These are phyloP conservation scores for Myopa testacea DNA, from an alignment of 2,888 invertebrate species.

Conservation along the genomic window DNA sequence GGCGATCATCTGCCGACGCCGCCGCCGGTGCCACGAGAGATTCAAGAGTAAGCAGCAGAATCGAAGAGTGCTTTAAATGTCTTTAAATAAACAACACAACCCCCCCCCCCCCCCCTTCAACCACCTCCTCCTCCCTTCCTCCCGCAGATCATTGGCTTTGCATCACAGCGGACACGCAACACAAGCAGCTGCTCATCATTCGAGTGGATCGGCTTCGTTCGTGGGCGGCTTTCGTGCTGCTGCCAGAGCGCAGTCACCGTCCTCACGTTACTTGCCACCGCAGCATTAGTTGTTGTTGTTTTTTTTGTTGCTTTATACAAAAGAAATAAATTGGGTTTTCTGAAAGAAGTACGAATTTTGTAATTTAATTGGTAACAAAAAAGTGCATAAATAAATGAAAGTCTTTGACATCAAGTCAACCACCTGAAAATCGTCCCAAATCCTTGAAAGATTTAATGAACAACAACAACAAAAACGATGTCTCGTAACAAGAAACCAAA, in stretches of 20 bases:
- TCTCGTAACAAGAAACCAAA: too few relatives aligned
- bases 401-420: too few relatives aligned
- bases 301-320: not conserved
- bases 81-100: not conserved
- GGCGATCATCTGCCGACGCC: constrained; percentile 83
- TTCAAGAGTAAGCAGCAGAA: constrained; percentile 47
- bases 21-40: constrained; percentile 74
- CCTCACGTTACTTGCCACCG: constrained; percentile 61
- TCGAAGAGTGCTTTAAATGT: too few relatives aligned
- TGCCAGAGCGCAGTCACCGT: constrained; percentile 51
- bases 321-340: too few relatives aligned
- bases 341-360: too few relatives aligned
- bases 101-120: not conserved
- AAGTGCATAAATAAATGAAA: too few relatives aligned
- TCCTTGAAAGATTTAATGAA: too few relatives aligned
- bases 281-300: constrained; percentile 31
- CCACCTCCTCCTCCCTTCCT: not conserved
- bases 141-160: constrained; percentile 48
- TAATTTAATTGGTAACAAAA: too few relatives aligned
- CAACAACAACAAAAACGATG: too few relatives aligned
- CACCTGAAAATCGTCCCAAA: too few relatives aligned
- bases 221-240: constrained; percentile 38
- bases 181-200: constrained; percentile 37
- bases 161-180: constrained; percentile 47
- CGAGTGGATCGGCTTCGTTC: not conserved